phyloP scores from a whole-genome alignment of 2,797 vertebrate species.

The Leptoclinus maculatus region DNA sequence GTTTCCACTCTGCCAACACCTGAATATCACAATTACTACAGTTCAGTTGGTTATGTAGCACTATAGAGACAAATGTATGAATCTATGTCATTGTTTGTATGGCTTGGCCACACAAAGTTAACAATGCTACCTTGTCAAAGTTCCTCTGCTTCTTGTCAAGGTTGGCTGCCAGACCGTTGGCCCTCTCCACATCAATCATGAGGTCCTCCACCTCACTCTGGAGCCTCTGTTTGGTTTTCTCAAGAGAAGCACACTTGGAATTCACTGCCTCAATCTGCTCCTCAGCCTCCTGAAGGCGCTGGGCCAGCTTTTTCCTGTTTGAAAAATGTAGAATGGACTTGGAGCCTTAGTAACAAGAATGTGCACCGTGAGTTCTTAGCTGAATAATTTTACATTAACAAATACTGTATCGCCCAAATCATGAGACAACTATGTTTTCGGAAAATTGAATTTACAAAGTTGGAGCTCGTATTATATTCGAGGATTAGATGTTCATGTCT shows the following conservation, averaged over 20 bases:
- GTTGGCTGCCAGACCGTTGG: conserved; percentile 82
- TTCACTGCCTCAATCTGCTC: conserved; percentile 86
- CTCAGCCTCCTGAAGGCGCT: conserved; percentile 89
- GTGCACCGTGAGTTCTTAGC: no score
- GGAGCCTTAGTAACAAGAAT: neutral
- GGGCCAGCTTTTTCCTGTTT: conserved; percentile 88
- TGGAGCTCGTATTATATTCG: no score
- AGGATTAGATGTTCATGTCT: no score
- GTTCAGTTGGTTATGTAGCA: neutral
- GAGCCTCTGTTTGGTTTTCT: conserved; percentile 88
- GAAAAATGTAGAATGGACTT: neutral
- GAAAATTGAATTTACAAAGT: no score
- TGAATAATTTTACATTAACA: no score
- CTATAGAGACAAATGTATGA: neutral
- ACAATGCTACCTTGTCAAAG: conserved; percentile 80
- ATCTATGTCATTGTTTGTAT: neutral
- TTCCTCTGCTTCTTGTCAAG: conserved; percentile 88
- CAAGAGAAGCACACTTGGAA: conserved; percentile 86
- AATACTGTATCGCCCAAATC: no score
- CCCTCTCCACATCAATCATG: conserved; percentile 87
- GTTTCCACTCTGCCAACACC: conserved; percentile 87
- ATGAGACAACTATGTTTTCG: no score
- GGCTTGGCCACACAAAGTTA: neutral
- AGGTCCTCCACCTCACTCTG: conserved; percentile 89
- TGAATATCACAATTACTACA: conserved; percentile 21